Conservation (phyloP, 2,797 vertebrate species). For the Pyrrhura leucotis region DNA sequence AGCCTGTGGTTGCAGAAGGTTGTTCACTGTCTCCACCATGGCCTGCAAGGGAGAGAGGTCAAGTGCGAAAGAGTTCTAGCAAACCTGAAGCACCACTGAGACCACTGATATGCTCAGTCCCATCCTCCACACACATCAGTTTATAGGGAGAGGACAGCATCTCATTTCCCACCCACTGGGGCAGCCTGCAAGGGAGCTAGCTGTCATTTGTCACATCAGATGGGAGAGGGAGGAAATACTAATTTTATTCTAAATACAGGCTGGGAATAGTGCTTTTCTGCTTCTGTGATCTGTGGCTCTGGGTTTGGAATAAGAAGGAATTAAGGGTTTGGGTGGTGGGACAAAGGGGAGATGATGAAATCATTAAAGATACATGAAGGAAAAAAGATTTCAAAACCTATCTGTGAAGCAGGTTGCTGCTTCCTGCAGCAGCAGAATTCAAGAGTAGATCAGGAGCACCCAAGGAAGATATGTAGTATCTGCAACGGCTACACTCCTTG, state of each 20-base stretch:
- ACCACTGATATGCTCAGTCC: background rate
- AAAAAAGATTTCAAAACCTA: background rate
- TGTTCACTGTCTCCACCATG: constrained; percentile 99
- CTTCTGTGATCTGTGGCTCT: background rate
- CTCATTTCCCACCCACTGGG: background rate
- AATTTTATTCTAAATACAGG: background rate
- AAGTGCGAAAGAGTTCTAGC: constrained; percentile 29
- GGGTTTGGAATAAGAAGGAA: background rate
- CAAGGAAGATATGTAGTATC: background rate
- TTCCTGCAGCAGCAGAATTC: background rate
- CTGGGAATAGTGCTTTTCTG: background rate
- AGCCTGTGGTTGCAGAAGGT: constrained; percentile 92
- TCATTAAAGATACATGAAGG: background rate
- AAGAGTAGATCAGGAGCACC: background rate
- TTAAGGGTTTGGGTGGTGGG: background rate
- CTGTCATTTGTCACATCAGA: background rate
- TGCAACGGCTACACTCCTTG: background rate
- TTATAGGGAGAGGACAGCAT: background rate
- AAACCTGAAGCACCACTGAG: background rate
- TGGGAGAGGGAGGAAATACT: background rate
- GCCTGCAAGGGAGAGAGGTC: constrained; percentile 80
- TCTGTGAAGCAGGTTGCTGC: background rate
- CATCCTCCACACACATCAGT: background rate
- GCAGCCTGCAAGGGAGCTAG: background rate
- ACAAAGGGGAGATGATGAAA: background rate